A percentile compares a stretch with the other conserved stretches of the same genome.
These are phyloP conservation scores for Brachyptera putata DNA, from an alignment of 2,888 invertebrate species.

Conservation along the genomic window DNA sequence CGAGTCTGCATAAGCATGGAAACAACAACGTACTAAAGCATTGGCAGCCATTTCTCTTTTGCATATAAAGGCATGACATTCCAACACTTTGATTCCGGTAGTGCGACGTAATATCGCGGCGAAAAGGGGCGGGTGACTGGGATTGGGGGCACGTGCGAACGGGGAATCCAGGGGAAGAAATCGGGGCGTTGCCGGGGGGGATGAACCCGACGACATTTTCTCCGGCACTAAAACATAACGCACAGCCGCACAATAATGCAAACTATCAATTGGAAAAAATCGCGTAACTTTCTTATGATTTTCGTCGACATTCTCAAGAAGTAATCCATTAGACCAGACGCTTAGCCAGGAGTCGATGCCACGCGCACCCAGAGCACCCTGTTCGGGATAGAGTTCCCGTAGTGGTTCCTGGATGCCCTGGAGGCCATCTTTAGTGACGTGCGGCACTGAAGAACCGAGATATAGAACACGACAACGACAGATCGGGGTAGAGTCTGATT, in stretches of 20 bases:
- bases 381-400: conserved; percentile 91
- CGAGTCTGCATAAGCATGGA: conserved; percentile 95
- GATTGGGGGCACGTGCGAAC: conserved; percentile 87
- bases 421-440: conserved; percentile 95
- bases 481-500: conserved; percentile 78
- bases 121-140: conserved; percentile 93
- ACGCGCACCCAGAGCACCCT: conserved; percentile 80
- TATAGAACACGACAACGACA: conserved; percentile 96
- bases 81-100: conserved; percentile 94
- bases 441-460: conserved; percentile 92
- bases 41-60: conserved; percentile 95
- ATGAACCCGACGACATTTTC: conserved; percentile 39
- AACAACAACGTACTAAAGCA: conserved; percentile 94
- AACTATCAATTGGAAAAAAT: conserved; percentile 91
- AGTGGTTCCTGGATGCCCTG: conserved; percentile 97
- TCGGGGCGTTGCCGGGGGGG: conserved; percentile 65
- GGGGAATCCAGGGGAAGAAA: conserved; percentile 95
- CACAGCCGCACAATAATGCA: conserved; percentile 95
- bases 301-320: conserved; percentile 94
- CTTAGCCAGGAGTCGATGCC: conserved; percentile 96
- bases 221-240: conserved; percentile 73
- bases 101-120: conserved; percentile 94
- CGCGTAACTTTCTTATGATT: conserved; percentile 89
- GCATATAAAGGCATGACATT: conserved; percentile 98
- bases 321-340: conserved; percentile 94